phyloP scores from a whole-genome alignment of 2,113 vertebrate genomes.

The Salvator merianae region DNA sequence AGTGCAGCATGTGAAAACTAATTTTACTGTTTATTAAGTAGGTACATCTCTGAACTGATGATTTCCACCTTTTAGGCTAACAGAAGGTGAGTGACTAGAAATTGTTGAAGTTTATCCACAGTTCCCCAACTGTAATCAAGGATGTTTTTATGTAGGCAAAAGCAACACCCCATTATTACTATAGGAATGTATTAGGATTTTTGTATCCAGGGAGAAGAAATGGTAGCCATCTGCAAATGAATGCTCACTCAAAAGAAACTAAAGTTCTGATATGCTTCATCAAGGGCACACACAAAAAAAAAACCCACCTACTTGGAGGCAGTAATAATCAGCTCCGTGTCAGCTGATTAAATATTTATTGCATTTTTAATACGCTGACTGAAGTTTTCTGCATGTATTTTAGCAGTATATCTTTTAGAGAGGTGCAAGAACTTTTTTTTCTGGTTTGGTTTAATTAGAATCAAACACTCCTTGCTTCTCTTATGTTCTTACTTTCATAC shows the following conservation, averaged over 20 bases:
- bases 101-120: neutral
- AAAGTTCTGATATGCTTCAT: neutral
- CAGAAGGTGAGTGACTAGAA: neutral
- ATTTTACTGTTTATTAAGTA: slow-evolving; percentile 61
- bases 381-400: neutral
- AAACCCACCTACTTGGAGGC: neutral
- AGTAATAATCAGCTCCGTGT: neutral
- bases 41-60: slow-evolving; percentile 35
- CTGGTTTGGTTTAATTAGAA: no score
- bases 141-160: neutral
- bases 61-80: slow-evolving; percentile 43
- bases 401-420: neutral
- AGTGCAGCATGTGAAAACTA: slow-evolving; percentile 38
- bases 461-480: no score
- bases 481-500: no score
- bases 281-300: neutral
- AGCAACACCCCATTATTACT: neutral
- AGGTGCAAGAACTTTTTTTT: no score
- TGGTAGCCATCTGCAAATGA: neutral
- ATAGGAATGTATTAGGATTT: neutral
- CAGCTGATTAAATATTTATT: neutral
- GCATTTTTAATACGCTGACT: neutral
- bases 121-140: neutral
- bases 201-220: neutral
- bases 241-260: neutral